Evolutionary conservation across 2,113 vertebrate species (phyloP).

Genomic region (Elgaria multicarinata): DNA sequence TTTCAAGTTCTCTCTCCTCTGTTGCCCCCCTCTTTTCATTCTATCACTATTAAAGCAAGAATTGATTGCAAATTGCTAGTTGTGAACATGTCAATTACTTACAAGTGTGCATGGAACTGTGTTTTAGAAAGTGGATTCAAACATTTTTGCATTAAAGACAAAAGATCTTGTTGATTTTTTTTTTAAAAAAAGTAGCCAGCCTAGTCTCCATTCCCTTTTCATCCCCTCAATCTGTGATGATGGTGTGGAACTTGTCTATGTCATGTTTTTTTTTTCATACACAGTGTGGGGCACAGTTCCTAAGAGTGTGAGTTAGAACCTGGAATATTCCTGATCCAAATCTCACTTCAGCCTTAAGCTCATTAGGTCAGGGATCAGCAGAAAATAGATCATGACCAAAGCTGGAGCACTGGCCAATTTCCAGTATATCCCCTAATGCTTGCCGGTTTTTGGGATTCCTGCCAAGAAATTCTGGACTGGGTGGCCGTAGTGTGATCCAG

Average conservation of each 20-base stretch:
- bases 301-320: neutral
- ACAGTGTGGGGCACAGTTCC: neutral
- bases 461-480: neutral
- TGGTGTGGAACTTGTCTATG: neutral
- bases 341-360: too few relatives aligned
- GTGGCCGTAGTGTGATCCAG: neutral
- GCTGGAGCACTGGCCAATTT: neutral
- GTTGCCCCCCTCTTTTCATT: slow-evolving; percentile 8
- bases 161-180: neutral
- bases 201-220: neutral
- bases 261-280: neutral
- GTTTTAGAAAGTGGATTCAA: neutral
- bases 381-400: neutral
- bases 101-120: neutral
- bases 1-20: neutral
- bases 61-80: slow-evolving; percentile 23
- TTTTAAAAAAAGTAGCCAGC: neutral
- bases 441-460: neutral
- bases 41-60: neutral
- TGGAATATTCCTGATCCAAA: neutral
- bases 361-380: neutral
- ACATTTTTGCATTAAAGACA: neutral
- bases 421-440: neutral
- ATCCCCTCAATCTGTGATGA: neutral
- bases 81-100: slow-evolving; percentile 23